Base-by-base conservation (phyloP, 1,140 invertebrate species). In the Drosophila ogumai region DNA sequence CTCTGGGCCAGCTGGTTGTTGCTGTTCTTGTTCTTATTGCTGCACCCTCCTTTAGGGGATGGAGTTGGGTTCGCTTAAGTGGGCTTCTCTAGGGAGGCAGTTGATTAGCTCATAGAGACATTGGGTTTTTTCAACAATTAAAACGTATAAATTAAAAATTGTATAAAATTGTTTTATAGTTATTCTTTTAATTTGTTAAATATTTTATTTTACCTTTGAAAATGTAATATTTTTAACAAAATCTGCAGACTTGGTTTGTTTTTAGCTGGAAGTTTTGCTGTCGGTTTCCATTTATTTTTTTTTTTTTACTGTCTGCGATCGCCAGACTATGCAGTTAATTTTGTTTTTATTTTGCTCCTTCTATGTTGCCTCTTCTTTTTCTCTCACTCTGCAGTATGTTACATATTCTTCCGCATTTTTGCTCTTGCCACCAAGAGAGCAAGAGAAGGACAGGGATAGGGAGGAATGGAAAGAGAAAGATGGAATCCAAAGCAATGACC, bases 341-440 rank as follows among this genome's bases (percentile, higher is more conserved):
- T 56, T 75, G 17, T 56, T 55, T 44, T 54, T 63, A 32, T 52
- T 52, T 59, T 75, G 54, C 25, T 46, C 31, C 22, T 65, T 71
- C 40, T 25, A 36, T 66, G 50, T 60, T 19, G 15, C 9, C 46
- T 50, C 57, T 74, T 63, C 38, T 50, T 25, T 71, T 64, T 63
- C 50, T 63, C 64, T 60, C 36, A 41, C 75, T 44, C 54, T 63
- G 57, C 69, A 43, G 58, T 65, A 57, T 49, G 57, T 72, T 71
- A 58, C 47, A 76, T 55, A 67, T 76, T 75, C 73, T 76, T 76
- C 73, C 72, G 74, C 72, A 75, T 76, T 76, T 76, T 59, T 59
- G 36, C 40, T 75, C 28, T 52, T 54, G 46, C 60, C 38, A 46
- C n/a, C 15, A 12, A 17, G 25, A 32, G 38, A 32, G 44, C 22